phyloP scores from a whole-genome alignment of 2,113 vertebrate species.

The Psilopsiagon aymara region DNA sequence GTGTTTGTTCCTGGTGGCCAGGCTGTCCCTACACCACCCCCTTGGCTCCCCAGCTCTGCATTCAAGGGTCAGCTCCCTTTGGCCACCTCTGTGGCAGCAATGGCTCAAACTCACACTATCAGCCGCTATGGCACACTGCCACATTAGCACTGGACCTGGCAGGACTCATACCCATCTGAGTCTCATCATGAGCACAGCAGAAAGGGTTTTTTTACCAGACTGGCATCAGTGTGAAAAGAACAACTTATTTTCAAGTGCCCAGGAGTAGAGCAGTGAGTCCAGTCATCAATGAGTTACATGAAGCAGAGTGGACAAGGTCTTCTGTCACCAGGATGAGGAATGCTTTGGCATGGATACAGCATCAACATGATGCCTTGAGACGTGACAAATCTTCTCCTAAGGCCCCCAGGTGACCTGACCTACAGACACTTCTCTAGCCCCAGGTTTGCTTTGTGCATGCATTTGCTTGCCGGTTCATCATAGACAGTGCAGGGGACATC shows the following conservation, averaged over 20 bases:
- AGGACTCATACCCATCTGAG: background rate
- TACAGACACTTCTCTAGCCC: too few species aligned
- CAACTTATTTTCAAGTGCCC: too few species aligned
- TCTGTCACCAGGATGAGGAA: background rate
- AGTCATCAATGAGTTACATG: accelerated
- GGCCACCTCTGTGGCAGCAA: background rate
- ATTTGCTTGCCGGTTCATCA: background rate
- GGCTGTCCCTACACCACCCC: background rate
- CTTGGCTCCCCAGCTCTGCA: background rate
- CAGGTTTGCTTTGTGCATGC: background rate
- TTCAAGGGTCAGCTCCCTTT: background rate
- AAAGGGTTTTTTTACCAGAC: background rate
- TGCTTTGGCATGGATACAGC: accelerated
- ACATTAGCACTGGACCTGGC: too few species aligned
- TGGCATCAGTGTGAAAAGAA: background rate
- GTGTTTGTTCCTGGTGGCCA: background rate
- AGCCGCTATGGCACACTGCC: accelerated
- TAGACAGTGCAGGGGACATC: background rate
- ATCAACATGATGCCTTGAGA: background rate
- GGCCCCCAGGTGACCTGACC: background rate
- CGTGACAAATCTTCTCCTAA: background rate
- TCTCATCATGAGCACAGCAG: background rate
- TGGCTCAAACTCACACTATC: background rate
- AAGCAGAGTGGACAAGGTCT: background rate
- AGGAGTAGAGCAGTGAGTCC: accelerated